A percentile compares a stretch with the other conserved stretches of the same genome.
These are phyloP conservation scores for Petroica traversi DNA, from an alignment of 2,113 vertebrate genomes.

Conservation along the genomic window DNA sequence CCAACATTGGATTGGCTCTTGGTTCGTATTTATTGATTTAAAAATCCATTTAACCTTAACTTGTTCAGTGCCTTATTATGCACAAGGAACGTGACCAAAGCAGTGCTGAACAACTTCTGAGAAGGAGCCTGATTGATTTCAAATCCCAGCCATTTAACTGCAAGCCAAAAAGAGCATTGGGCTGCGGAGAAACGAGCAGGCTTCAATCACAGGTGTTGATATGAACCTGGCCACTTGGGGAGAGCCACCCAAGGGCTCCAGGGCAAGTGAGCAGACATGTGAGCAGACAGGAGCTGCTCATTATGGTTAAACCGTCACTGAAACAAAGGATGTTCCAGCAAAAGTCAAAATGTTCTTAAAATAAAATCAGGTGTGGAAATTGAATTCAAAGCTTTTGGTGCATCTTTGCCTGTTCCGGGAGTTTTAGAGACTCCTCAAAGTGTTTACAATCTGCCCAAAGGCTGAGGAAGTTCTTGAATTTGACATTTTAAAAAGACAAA, in stretches of 20 bases:
- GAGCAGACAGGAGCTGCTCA: background rate
- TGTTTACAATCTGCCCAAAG: background rate
- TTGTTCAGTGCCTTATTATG: background rate
- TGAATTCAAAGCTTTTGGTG: background rate
- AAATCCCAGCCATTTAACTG: background rate
- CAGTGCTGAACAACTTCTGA: background rate
- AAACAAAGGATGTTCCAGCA: background rate
- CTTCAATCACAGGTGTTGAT: background rate
- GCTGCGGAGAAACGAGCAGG: background rate
- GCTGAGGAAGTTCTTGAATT: background rate
- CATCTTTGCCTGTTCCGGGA: background rate
- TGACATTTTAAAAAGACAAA: background rate
- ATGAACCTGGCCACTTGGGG: background rate
- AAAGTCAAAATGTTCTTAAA: background rate
- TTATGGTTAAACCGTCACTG: background rate
- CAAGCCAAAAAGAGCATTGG: background rate
- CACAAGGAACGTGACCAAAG: background rate
- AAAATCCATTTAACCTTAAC: background rate
- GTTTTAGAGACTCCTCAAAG: background rate
- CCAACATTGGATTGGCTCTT: background rate
- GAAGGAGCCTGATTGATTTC: background rate
- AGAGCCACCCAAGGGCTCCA: background rate
- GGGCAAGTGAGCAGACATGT: background rate
- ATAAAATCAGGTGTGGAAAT: background rate
- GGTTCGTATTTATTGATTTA: background rate